phyloP scores from a whole-genome alignment of 2,888 invertebrate species.

The Ochropacha duplaris region DNA sequence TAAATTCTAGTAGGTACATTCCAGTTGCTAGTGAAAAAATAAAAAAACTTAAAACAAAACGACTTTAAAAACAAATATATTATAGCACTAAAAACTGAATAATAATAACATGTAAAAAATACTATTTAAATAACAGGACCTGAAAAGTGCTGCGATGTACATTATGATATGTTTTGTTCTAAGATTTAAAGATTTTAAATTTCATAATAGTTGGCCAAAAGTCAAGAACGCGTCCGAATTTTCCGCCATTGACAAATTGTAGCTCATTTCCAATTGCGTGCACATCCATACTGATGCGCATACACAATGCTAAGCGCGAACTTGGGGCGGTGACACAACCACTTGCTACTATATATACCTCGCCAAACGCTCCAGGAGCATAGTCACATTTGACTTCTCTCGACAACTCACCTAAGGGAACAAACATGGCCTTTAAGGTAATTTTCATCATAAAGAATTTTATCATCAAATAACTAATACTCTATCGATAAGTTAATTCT shows the following conservation, averaged over 20 bases:
- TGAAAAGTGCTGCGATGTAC: neutral
- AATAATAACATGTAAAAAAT: neutral
- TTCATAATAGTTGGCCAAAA: slow-evolving; percentile 71
- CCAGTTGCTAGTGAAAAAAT: no score
- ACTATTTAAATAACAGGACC: neutral
- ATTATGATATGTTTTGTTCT: slow-evolving; percentile 12
- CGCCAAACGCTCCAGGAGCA: slow-evolving; percentile 55
- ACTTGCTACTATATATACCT: slow-evolving; percentile 65
- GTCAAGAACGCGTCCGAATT: slow-evolving; percentile 70
- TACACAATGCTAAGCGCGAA: slow-evolving; percentile 71
- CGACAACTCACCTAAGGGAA: slow-evolving; percentile 52
- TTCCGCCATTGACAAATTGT: slow-evolving; percentile 76
- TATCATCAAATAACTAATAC: slow-evolving; percentile 2
- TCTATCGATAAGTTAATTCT: neutral
- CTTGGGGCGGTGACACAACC: slow-evolving; percentile 72
- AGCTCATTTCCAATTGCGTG: slow-evolving; percentile 76
- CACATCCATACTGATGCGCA: slow-evolving; percentile 72
- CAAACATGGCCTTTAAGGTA: slow-evolving; percentile 78
- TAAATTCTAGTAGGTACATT: no score
- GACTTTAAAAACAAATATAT: no score
- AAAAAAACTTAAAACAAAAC: no score
- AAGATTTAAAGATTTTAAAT: slow-evolving; percentile 24
- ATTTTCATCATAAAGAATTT: slow-evolving; percentile 13
- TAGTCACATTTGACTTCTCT: slow-evolving; percentile 66
- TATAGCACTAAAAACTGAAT: no score